Base-by-base conservation (phyloP, 64 coral and sea anemone species). In the Montipora cactus region DNA sequence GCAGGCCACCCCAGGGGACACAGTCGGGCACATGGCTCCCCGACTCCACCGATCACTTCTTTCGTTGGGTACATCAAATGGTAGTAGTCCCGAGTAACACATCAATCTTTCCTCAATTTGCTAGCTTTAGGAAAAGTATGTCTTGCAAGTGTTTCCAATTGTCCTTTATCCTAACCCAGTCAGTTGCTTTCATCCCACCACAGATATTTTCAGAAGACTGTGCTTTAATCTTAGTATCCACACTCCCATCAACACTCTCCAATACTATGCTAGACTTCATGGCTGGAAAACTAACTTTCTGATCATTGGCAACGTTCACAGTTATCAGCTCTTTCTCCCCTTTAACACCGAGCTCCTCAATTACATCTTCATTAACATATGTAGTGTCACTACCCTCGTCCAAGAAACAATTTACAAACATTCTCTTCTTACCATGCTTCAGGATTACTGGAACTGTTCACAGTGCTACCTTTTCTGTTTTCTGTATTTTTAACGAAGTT, bases 281-380 rank as follows among this genome's bases (percentile, higher is more conserved):
- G 59, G 59, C 18, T 64, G 9, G 28, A 68, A 91, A 44, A 81
- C 62, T 53, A 14, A 23, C 67, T 57, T 82, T 14, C 13, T 95
- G 81, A n/a, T 83, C 20, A 46, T 90, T 91, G 16, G 88, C 88
- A 9, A 95, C 81, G 14, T 95, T 91, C 9, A 95, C 45, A 37
- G 72, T 89, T n/a, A 87, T 87, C 49, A 18, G 23, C 47, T 87
- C 71, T 74, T 89, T 95, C 66, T 85, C 76, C 3, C 74, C 81
- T 79, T 59, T 61, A 8, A 91, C 20, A 7, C 93, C 88, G 2
- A 90, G 52, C 46, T 85, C 90, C 90, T 58, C 81, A 83, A 87
- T 48, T 59, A 95, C 94, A 79, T 95, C 88, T 77, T 95, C 81
- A 81, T 95, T 95, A 6, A 88, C 64, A 72, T 93, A 93, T 70